Percentiles rank a stretch among this genome's conserved stretches.
Conservation (phyloP, 2,888 invertebrate species). For the Ochlodes sylvanus region DNA sequence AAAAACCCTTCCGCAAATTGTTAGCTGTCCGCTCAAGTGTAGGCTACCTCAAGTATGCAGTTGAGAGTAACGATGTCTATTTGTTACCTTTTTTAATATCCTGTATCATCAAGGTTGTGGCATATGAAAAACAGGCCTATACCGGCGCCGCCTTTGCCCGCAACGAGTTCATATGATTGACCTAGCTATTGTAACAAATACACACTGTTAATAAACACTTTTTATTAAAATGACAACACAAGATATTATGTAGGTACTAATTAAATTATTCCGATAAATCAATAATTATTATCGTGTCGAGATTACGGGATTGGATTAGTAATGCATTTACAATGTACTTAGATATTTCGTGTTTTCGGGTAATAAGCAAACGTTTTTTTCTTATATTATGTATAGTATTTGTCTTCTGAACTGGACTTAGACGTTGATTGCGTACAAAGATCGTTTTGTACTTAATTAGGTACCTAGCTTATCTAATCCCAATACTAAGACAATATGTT, state of each 20-base stretch:
- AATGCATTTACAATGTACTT: not conserved
- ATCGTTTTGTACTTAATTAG: too few relatives aligned
- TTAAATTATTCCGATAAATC: not conserved
- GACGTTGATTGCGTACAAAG: too few relatives aligned
- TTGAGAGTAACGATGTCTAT: not conserved
- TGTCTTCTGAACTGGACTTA: too few relatives aligned
- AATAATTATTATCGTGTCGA: not conserved
- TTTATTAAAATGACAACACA: too few relatives aligned
- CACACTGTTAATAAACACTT: too few relatives aligned
- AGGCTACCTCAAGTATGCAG: not conserved
- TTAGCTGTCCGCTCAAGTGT: too few relatives aligned
- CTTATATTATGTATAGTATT: too few relatives aligned
- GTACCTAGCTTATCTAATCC: too few relatives aligned
- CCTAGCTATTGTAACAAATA: not conserved
- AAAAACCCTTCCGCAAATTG: too few relatives aligned
- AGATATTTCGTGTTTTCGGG: not conserved
- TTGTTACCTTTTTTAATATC: slow-evolving; percentile 4
- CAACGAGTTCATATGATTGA: not conserved
- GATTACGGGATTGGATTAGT: not conserved
- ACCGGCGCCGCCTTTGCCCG: not conserved
- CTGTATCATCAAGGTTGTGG: slow-evolving; percentile 1
- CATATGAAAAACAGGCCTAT: not conserved
- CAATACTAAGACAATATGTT: too few relatives aligned
- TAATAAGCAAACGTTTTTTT: not conserved
- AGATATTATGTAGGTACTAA: not conserved